These are phyloP conservation scores for Altica lythri DNA, from an alignment of 2,888 invertebrate genomes.

Conservation along the genomic window DNA sequence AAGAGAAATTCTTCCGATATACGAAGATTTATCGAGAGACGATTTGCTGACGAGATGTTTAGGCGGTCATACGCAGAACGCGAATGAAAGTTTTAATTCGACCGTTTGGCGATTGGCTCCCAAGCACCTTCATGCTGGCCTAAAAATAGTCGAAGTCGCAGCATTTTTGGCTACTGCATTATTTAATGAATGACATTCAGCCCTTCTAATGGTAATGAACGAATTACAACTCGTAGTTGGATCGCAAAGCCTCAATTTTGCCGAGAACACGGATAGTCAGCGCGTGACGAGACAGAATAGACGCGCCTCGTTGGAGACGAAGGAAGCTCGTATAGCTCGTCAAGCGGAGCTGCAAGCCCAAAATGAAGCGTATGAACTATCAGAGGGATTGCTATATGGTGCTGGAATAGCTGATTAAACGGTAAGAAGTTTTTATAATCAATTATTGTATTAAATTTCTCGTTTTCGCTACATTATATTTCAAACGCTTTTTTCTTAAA, in stretches of 20 bases:
- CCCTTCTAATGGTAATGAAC: neutral
- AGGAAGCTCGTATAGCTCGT: neutral
- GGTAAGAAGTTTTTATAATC: constrained; percentile 1
- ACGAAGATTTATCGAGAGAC: neutral
- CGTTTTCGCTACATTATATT: neutral
- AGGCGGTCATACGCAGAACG: neutral
- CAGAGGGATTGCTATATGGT: constrained; percentile 1
- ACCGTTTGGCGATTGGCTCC: too few relatives aligned
- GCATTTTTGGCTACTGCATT: neutral
- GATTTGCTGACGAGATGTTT: neutral
- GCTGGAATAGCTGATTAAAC: constrained; percentile 7
- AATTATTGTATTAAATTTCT: neutral
- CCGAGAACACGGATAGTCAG: neutral
- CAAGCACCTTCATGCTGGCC: too few relatives aligned
- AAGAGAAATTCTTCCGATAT: neutral
- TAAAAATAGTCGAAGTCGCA: too few relatives aligned
- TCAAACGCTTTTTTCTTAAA: neutral
- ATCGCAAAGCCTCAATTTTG: neutral
- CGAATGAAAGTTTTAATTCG: neutral
- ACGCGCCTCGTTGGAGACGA: neutral
- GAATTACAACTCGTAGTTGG: neutral
- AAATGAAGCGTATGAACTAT: constrained; percentile 2
- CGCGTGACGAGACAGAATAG: neutral
- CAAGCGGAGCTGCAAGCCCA: constrained; percentile 1
- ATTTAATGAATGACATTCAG: neutral